phyloP scores from a whole-genome alignment of 2,113 vertebrate species.

The Globicephala melas region DNA sequence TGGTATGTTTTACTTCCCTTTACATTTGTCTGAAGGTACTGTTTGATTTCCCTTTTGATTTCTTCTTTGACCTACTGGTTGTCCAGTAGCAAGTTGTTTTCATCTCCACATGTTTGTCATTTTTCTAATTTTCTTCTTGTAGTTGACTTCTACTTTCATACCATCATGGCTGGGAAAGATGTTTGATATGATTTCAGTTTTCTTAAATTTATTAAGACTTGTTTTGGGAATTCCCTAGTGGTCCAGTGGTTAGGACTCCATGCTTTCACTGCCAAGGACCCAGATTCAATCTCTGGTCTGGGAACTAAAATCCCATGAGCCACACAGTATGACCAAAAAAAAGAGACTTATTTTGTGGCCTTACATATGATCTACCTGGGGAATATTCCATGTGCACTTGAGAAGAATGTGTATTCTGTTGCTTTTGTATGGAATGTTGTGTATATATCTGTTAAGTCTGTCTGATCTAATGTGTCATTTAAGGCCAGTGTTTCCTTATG shows the following conservation, averaged over 20 bases:
- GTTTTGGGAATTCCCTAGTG: not conserved
- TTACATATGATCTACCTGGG: not conserved
- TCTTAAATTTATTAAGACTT: not conserved
- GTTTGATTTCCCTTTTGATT: not conserved
- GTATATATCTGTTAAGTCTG: not conserved
- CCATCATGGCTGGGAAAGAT: not conserved
- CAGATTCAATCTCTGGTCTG: not conserved
- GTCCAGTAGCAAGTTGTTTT: not conserved
- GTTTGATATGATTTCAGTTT: not conserved
- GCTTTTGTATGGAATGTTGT: not conserved
- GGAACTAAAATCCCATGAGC: not conserved
- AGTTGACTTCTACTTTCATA: not conserved
- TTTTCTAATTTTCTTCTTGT: not conserved
- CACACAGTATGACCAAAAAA: not conserved
- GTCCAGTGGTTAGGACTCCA: not conserved
- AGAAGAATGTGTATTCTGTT: not conserved
- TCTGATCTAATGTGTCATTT: not conserved
- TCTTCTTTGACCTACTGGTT: not conserved
- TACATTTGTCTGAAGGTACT: not conserved
- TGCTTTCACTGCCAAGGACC: not conserved
- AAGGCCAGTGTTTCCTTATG: not conserved
- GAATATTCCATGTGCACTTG: not conserved
- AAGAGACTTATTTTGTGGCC: not conserved
- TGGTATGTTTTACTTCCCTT: not conserved
- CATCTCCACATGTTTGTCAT: not conserved